A percentile compares a stretch with the other conserved stretches of the same genome.
phyloP scores from a whole-genome alignment of 2,888 invertebrate species.

The Apodemia mormo region DNA sequence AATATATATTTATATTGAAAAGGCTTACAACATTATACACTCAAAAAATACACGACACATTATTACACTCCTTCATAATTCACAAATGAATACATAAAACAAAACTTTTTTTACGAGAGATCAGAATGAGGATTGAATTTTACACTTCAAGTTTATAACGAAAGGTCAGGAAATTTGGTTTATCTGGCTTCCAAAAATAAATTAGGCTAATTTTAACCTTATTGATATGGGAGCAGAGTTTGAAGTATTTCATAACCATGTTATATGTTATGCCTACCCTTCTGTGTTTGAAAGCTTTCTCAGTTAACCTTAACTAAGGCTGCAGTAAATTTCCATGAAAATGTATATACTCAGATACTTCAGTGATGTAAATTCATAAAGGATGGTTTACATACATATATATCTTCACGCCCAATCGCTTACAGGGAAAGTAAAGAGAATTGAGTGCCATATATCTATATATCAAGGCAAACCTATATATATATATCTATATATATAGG shows the following conservation, averaged over 20 bases:
- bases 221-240: neutral
- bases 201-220: neutral
- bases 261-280: neutral
- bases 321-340: neutral
- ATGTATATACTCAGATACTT: neutral
- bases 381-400: too few relatives aligned
- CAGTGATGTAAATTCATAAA: too few relatives aligned
- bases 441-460: too few relatives aligned
- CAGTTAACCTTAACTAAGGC: neutral
- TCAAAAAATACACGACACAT: too few relatives aligned
- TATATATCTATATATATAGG: too few relatives aligned
- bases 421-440: too few relatives aligned
- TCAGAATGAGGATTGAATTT: neutral
- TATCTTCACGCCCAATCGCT: too few relatives aligned
- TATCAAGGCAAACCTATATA: too few relatives aligned
- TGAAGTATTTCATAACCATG: neutral
- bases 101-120: neutral
- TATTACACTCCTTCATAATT: neutral
- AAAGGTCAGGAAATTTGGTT: conserved; percentile 2
- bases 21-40: too few relatives aligned
- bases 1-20: too few relatives aligned
- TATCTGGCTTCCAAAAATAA: neutral
- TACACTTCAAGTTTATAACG: conserved; percentile 5
- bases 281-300: conserved; percentile 1
- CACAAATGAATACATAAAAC: neutral